Evolutionary conservation across 2,888 invertebrate species (phyloP).

Genomic region (Leucophora obtusa): DNA sequence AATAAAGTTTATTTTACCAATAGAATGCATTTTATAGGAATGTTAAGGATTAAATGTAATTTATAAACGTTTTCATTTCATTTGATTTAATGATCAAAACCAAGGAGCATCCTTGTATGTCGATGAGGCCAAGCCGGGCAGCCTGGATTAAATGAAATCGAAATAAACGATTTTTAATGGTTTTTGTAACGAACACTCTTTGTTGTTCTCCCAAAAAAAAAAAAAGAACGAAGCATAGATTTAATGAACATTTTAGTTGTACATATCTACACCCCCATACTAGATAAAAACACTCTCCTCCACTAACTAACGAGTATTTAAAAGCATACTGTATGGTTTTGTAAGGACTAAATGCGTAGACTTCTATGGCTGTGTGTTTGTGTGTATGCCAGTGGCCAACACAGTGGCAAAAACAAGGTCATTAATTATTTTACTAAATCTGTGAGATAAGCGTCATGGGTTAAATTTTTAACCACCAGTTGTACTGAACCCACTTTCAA

Average conservation of each 20-base stretch:
- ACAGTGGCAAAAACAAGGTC: slow-evolving; percentile 76
- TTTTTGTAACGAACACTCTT: slow-evolving; percentile 56
- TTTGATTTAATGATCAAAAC: slow-evolving; percentile 62
- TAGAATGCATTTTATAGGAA: slow-evolving; percentile 57
- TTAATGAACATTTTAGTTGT: slow-evolving; percentile 57
- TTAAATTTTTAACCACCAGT: slow-evolving; percentile 58
- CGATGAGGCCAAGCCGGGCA: background rate
- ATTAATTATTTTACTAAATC: slow-evolving; percentile 78
- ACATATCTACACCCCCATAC: slow-evolving; percentile 21
- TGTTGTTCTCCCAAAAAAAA: slow-evolving; percentile 34
- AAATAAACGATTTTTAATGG: slow-evolving; percentile 79
- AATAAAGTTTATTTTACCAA: slow-evolving; percentile 39
- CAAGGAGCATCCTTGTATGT: background rate
- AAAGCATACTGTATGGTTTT: slow-evolving; percentile 46
- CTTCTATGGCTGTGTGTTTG: background rate
- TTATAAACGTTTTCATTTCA: slow-evolving; percentile 75
- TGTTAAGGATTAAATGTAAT: slow-evolving; percentile 77
- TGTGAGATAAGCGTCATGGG: slow-evolving; percentile 72
- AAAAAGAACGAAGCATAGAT: slow-evolving; percentile 15
- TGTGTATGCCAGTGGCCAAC: slow-evolving; percentile 39
- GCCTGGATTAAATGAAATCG: slow-evolving; percentile 78
- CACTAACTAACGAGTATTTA: slow-evolving; percentile 58
- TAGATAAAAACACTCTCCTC: slow-evolving; percentile 2
- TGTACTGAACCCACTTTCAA: slow-evolving; percentile 48
- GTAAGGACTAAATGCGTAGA: slow-evolving; percentile 32